Conservation (phyloP, 1,140 invertebrate species). For the Himalopsyche phryganea region DNA sequence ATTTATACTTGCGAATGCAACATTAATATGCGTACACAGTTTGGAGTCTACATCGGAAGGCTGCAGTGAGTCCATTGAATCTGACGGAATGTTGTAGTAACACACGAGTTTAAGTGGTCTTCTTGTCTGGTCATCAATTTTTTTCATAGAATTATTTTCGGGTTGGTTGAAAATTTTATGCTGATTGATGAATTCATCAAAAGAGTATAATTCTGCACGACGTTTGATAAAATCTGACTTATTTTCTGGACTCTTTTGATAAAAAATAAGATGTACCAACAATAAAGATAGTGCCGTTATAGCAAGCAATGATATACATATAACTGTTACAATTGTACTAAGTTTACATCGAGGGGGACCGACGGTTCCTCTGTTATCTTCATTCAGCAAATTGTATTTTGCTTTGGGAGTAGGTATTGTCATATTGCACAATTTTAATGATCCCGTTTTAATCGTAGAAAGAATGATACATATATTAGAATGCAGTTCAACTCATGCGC, state of each 20-base stretch:
- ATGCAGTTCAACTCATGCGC: too few species aligned
- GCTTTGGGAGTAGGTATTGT: conserved; percentile 11
- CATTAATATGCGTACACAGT: conserved; percentile 79
- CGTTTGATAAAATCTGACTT: not conserved
- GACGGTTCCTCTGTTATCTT: not conserved
- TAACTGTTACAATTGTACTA: too few species aligned
- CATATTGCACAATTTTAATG: conserved; percentile 1
- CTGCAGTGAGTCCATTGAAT: conserved; percentile 43
- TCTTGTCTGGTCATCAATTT: not conserved
- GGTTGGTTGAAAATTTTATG: conserved; percentile 8
- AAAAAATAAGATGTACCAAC: too few species aligned
- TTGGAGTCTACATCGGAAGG: conserved; percentile 60
- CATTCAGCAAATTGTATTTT: conserved; percentile 16
- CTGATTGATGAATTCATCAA: conserved; percentile 16
- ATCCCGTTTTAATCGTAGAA: too few species aligned
- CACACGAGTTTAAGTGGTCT: conserved; percentile 52
- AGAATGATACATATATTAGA: too few species aligned
- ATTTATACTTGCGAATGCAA: conserved; percentile 66
- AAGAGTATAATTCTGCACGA: conserved; percentile 16
- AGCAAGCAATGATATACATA: too few species aligned
- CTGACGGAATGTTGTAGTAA: conserved; percentile 60
- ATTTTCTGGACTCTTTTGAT: too few species aligned
- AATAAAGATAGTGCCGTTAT: too few species aligned
- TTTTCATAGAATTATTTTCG: not conserved
- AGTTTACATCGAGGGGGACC: too few species aligned